A percentile compares a stretch with the other conserved stretches of the same genome.
Conservation (phyloP, 2,113 vertebrate species). For the Corapipo altera region DNA sequence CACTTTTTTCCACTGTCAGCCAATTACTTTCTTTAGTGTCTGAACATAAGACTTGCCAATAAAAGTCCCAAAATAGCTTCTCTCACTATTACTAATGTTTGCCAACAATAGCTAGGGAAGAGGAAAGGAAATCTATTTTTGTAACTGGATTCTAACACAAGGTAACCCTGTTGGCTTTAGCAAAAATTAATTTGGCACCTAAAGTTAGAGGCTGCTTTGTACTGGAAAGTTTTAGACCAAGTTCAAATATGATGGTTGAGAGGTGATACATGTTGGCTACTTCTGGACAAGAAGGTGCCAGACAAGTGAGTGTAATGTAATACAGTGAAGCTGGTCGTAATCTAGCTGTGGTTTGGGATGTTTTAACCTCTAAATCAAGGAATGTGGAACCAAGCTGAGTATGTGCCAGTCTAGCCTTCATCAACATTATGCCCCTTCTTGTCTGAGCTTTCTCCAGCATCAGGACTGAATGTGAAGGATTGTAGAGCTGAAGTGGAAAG, state of each 20-base stretch:
- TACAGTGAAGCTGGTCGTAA: background rate
- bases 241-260: background rate
- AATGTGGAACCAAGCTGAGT: background rate
- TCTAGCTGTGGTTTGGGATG: background rate
- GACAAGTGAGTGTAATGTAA: background rate
- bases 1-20: background rate
- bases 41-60: constrained; percentile 22
- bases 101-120: constrained; percentile 35
- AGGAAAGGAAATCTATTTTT: constrained; percentile 20
- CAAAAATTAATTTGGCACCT: background rate
- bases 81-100: constrained; percentile 26
- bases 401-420: background rate
- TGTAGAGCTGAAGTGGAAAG: background rate
- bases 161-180: background rate
- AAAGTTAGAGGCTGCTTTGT: background rate
- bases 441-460: background rate
- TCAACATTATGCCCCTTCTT: background rate
- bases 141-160: background rate
- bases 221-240: background rate
- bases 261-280: background rate
- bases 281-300: background rate
- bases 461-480: background rate
- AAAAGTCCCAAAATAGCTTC: constrained; percentile 33
- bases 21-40: constrained; percentile 22
- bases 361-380: background rate